Base-by-base conservation (phyloP, 2,888 invertebrate genomes). In the Hanleya hanleyi region DNA sequence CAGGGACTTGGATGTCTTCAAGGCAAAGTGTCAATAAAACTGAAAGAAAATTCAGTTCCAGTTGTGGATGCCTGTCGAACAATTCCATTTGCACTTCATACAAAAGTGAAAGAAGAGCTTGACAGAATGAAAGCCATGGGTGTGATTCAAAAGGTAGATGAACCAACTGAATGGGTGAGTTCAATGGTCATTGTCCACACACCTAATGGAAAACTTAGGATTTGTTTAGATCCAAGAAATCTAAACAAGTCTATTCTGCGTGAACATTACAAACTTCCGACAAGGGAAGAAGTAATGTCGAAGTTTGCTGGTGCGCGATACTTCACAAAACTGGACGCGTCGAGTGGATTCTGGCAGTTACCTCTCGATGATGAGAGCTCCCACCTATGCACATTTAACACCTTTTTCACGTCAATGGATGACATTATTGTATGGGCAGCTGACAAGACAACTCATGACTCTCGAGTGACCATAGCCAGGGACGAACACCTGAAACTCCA, bases 91-190 rank as follows among this genome's bases (percentile, higher is more conserved):
- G 73, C 69, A 29, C 36, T 80, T 18, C 71, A 69, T 38, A 70
- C 72, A 18, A 74, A 72, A 49, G 38, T 81, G 22, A 76, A 78
- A 73, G 64, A 66, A 57, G 77, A 80, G 67, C 65, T 82, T 22
- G 57, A 72, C 12, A 22, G 64, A 18, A 75, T 82, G 73, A 74
- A 77, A 38, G 9, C 64, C 18, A 38, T 70, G 26, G 50, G 51
- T 22, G 74, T 80, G 12, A 79, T 82, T 22, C 37, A n/a, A 26
- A 77, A 74, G 72, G 74, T 82, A 12, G 67, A 69, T 62, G 73
- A 80, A 50, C 82, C 80, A 9, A 80, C 80, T 50, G 74, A 76
- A 37, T 83, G 83, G 83, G 81, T 81, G 9, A 81, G 68, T 69
- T 69, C 75, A 4, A 29, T 81, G 49, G 77, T 75, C n/a, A 62